Conservation (phyloP, 1,140 invertebrate species). For the Neelides sp. region DNA sequence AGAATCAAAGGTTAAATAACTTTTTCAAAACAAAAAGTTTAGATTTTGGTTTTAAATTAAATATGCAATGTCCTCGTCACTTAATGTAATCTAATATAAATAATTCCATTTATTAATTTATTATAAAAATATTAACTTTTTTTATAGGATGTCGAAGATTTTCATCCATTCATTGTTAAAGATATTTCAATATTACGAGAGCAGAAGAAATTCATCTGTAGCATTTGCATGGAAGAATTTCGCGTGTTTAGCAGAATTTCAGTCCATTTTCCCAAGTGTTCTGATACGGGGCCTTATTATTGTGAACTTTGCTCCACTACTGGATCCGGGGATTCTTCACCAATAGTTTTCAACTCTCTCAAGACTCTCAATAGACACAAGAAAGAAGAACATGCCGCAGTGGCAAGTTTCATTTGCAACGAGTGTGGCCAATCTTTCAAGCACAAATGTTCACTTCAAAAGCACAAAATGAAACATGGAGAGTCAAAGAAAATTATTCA, state of each 20-base stretch:
- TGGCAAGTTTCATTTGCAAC: conserved; percentile 7
- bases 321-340: no score
- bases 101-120: no score
- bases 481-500: not conserved
- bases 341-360: conserved; percentile 3
- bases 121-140: no score
- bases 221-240: conserved; percentile 9
- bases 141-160: not conserved
- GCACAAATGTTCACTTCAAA: conserved; percentile 1
- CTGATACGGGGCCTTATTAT: conserved; percentile 10
- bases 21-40: no score
- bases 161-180: not conserved
- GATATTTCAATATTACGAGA: not conserved
- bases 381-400: not conserved
- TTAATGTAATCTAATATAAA: no score
- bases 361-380: conserved; percentile 13
- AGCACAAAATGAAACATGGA: conserved; percentile 7
- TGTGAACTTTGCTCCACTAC: conserved; percentile 14
- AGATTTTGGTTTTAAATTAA: no score
- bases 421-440: conserved; percentile 12
- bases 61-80: no score
- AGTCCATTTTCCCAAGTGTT: conserved; percentile 5
- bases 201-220: conserved; percentile 8
- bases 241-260: conserved; percentile 1
- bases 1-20: not conserved